phyloP scores from a whole-genome alignment of 2,888 invertebrate species.

The Diarsia mendica region DNA sequence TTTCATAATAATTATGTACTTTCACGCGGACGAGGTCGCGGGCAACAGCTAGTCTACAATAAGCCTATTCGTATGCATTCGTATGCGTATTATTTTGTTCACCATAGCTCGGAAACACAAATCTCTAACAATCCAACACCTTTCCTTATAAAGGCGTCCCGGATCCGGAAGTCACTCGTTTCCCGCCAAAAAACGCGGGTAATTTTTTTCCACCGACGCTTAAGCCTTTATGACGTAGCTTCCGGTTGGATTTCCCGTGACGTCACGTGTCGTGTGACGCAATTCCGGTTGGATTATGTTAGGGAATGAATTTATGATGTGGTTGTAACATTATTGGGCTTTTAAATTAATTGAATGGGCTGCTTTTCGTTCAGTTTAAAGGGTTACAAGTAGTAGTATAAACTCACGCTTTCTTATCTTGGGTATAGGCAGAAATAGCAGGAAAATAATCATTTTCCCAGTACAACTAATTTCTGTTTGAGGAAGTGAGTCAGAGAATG shows the following conservation, averaged over 20 bases:
- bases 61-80: conserved; percentile 3
- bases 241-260: conserved; percentile 83
- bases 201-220: conserved; percentile 83
- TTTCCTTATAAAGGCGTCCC: conserved; percentile 65
- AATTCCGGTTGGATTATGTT: conserved; percentile 64
- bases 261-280: conserved; percentile 78
- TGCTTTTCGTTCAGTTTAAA: background rate
- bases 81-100: background rate
- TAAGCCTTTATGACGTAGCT: conserved; percentile 83
- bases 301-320: conserved; percentile 51
- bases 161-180: conserved; percentile 84
- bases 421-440: background rate
- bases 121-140: conserved; percentile 70
- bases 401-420: no score
- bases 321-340: conserved; percentile 43
- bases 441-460: no score
- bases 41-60: background rate
- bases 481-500: no score
- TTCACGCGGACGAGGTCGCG: no score
- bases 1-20: no score
- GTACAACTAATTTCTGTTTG: no score
- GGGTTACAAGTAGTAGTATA: no score
- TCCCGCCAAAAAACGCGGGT: conserved; percentile 85
- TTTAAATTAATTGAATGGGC: conserved; percentile 30
- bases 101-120: conserved; percentile 45